A percentile compares a stretch with the other conserved stretches of the same genome.
phyloP scores from a whole-genome alignment of 2,113 vertebrate species.

The Chiloscyllium plagiosum region DNA sequence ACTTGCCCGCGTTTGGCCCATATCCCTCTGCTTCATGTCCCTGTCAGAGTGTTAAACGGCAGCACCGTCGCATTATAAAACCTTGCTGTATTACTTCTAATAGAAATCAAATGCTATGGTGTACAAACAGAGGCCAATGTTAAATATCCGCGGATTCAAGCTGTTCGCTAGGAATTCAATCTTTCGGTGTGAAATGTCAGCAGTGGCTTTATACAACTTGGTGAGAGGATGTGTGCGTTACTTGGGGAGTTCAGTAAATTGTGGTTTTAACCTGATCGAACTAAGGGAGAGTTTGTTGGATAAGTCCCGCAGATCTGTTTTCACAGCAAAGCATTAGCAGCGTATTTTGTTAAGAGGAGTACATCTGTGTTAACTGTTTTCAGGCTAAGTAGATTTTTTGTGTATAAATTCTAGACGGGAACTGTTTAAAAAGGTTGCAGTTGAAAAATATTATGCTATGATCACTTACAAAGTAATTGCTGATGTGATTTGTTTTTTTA shows the following conservation, averaged over 20 bases:
- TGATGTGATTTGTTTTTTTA: not conserved
- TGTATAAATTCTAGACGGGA: not conserved
- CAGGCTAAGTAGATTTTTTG: not conserved
- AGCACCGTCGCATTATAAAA: not conserved
- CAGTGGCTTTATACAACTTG: not conserved
- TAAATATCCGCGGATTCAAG: not conserved
- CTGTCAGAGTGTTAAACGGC: not conserved
- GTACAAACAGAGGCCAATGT: not conserved
- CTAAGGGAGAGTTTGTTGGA: not conserved
- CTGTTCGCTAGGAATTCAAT: not conserved
- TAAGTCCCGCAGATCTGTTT: not conserved
- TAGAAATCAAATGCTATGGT: not conserved
- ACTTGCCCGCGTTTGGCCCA: no score
- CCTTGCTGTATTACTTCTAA: not conserved
- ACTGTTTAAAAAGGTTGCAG: not conserved
- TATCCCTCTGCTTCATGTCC: no score
- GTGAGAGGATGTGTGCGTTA: not conserved
- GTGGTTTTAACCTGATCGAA: not conserved
- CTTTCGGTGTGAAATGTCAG: not conserved
- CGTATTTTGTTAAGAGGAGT: not conserved
- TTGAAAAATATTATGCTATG: not conserved
- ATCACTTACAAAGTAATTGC: not conserved
- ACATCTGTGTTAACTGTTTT: not conserved
- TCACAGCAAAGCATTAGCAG: not conserved
- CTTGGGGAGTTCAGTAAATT: not conserved